phyloP scores from a whole-genome alignment of 2,888 invertebrate genomes.

The Tenodera sinensis region DNA sequence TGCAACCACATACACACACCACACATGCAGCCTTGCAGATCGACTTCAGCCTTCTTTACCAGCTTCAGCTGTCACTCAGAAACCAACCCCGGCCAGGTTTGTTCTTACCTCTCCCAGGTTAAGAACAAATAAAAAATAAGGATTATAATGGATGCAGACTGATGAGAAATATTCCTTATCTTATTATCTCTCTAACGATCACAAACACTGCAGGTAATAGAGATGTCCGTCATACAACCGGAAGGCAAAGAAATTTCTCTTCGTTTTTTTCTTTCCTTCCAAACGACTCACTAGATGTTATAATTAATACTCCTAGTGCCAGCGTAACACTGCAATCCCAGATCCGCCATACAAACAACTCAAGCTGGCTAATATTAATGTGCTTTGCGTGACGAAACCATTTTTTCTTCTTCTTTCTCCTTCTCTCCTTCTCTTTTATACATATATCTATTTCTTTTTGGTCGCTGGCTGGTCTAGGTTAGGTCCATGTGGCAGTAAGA shows the following conservation, averaged over 20 bases:
- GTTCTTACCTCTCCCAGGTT: background rate
- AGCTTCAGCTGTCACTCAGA: background rate
- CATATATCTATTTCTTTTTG: background rate
- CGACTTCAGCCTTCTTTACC: background rate
- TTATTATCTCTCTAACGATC: background rate
- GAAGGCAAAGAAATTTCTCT: background rate
- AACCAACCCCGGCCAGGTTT: background rate
- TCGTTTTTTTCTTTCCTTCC: background rate
- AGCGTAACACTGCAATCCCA: background rate
- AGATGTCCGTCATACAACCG: slow-evolving; percentile 10
- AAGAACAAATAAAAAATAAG: background rate
- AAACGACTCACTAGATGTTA: background rate
- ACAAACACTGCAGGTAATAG: slow-evolving; percentile 1
- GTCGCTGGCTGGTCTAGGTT: slow-evolving; percentile 16
- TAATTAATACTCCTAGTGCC: background rate
- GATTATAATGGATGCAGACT: background rate
- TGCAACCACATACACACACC: background rate
- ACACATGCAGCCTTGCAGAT: background rate
- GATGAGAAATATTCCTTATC: background rate
- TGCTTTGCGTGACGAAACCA: slow-evolving; percentile 17
- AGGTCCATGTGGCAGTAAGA: slow-evolving; percentile 12
- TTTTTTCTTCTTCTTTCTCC: background rate
- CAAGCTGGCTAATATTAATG: slow-evolving; percentile 9
- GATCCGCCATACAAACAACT: background rate
- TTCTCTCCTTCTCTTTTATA: background rate